phyloP scores from a whole-genome alignment of 2,113 vertebrate species.

The Dicentrarchus labrax region DNA sequence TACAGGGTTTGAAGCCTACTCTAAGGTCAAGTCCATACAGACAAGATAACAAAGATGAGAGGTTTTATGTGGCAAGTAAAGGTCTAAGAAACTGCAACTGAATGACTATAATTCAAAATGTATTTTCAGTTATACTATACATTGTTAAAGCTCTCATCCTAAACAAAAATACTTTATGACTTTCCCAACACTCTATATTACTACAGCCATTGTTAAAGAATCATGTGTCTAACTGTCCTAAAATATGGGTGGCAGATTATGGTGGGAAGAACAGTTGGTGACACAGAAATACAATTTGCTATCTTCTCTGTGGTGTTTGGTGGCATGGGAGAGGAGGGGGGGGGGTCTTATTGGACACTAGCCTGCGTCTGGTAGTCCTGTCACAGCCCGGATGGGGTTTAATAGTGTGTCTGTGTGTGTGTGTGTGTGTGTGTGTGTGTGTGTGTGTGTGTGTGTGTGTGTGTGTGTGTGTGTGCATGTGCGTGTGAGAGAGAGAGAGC shows the following conservation, averaged over 20 bases:
- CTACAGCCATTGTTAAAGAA: constrained; percentile 26
- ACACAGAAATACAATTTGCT: constrained; percentile 60
- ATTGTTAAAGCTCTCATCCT: constrained; percentile 7
- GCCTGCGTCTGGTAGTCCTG: constrained; percentile 75
- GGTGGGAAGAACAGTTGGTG: constrained; percentile 61
- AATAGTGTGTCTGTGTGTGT: constrained; percentile 40
- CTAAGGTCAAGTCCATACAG: constrained; percentile 18
- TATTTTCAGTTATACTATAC: neutral
- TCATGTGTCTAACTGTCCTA: constrained; percentile 31
- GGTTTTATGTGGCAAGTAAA: constrained; percentile 1
- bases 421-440: constrained; percentile 19
- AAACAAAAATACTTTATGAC: neutral
- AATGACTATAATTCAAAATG: neutral
- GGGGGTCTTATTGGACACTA: constrained; percentile 62
- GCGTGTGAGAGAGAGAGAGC: neutral
- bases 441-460: constrained; percentile 41
- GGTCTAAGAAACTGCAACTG: neutral
- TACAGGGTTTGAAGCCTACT: constrained; percentile 22
- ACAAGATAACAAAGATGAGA: constrained; percentile 2
- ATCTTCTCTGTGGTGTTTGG: constrained; percentile 57
- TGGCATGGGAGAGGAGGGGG: constrained; percentile 27
- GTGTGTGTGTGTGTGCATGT: constrained; percentile 1
- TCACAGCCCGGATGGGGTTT: constrained; percentile 68
- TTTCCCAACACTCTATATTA: neutral
- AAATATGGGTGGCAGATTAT: constrained; percentile 63